phyloP scores from a whole-genome alignment of 2,888 invertebrate genomes.

The Luperina testacea region DNA sequence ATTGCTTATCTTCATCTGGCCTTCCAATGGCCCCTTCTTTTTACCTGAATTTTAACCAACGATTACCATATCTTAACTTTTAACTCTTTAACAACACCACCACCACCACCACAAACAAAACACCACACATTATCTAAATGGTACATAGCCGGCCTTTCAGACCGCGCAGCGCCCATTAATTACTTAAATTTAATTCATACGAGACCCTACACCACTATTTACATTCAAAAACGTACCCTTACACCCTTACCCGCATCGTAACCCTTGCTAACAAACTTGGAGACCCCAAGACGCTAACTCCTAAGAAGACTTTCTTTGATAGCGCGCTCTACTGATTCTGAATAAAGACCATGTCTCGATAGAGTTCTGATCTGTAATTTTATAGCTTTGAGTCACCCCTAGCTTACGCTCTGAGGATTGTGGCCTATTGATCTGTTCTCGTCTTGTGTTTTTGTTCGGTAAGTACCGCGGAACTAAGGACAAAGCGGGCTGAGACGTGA shows the following conservation, averaged over 20 bases:
- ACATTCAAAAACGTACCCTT: conserved; percentile 88
- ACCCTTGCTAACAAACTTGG: conserved; percentile 88
- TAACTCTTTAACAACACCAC: conserved; percentile 6
- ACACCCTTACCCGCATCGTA: conserved; percentile 86
- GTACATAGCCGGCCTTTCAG: conserved; percentile 67
- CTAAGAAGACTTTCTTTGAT: conserved; percentile 90
- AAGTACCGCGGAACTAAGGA: conserved; percentile 68
- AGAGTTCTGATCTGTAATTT: conserved; percentile 90
- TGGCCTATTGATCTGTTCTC: conserved; percentile 84
- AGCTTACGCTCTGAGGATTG: conserved; percentile 81
- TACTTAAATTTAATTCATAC: conserved; percentile 90
- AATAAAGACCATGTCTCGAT: conserved; percentile 89
- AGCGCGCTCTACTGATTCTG: conserved; percentile 87
- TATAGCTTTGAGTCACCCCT: conserved; percentile 88
- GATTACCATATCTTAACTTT: conserved; percentile 14
- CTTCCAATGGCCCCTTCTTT: not conserved
- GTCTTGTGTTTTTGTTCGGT: conserved; percentile 80
- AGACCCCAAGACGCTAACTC: conserved; percentile 89
- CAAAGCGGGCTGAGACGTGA: conserved; percentile 65
- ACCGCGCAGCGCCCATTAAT: conserved; percentile 84
- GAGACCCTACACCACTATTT: conserved; percentile 87
- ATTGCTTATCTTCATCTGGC: not conserved
- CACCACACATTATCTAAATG: conserved; percentile 75
- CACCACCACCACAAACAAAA: conserved; percentile 67
- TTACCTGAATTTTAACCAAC: not conserved